These are phyloP conservation scores for Microcebus griseorufus DNA, from an alignment of 2,113 vertebrate genomes.

Conservation along the genomic window DNA sequence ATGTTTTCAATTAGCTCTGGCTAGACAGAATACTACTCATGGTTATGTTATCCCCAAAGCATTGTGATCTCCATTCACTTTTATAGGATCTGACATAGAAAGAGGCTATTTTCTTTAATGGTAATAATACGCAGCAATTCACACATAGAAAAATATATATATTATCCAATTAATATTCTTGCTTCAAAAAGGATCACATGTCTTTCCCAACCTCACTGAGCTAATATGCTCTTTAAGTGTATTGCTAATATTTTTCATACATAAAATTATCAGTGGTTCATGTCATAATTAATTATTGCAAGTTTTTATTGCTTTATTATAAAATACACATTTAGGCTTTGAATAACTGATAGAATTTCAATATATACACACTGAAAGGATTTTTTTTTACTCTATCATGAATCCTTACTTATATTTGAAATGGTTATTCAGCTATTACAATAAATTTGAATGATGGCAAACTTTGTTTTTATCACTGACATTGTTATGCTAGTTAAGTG, in stretches of 20 bases:
- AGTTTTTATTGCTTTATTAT: not conserved
- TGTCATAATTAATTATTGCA: not conserved
- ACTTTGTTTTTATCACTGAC: not conserved
- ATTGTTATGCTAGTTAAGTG: not conserved
- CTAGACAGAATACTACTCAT: not conserved
- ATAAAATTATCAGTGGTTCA: not conserved
- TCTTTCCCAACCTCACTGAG: not conserved
- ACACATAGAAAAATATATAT: not conserved
- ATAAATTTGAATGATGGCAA: not conserved
- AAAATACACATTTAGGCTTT: constrained; percentile 21
- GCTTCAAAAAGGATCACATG: not conserved
- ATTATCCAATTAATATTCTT: constrained; percentile 12
- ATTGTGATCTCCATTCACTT: not conserved
- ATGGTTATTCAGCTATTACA: not conserved
- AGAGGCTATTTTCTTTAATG: not conserved
- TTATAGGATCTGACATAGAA: not conserved
- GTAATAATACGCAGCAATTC: not conserved
- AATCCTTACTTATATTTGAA: not conserved
- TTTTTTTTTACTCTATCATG: not conserved
- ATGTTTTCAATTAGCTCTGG: not conserved
- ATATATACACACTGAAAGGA: not conserved
- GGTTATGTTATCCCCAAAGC: not conserved
- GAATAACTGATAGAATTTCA: not conserved
- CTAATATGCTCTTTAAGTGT: not conserved
- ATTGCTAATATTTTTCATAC: not conserved